Conservation (phyloP, 2,888 invertebrate species). For the Oeneis ivallda region DNA sequence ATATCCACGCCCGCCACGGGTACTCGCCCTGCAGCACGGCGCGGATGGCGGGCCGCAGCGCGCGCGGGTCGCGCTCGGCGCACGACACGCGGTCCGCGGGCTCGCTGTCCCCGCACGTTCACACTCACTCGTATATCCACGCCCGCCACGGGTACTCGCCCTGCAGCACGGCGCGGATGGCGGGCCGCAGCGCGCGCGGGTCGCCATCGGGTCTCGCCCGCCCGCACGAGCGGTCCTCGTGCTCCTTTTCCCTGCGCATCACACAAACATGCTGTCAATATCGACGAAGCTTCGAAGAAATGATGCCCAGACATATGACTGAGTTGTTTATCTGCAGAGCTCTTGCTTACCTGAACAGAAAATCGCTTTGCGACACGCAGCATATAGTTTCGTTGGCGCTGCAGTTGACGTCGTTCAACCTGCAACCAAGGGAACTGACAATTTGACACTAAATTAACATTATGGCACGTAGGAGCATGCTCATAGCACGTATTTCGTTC, state of each 20-base stretch:
- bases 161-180: constrained; percentile 35
- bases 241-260: not conserved
- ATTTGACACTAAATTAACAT: too few relatives aligned
- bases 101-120: too few relatives aligned
- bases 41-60: too few relatives aligned
- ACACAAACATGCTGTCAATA: not conserved
- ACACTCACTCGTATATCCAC: constrained; percentile 40
- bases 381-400: not conserved
- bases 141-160: constrained; percentile 44
- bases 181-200: constrained; percentile 24
- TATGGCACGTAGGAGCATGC: too few relatives aligned
- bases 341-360: not conserved
- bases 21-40: too few relatives aligned
- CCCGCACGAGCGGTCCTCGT: constrained; percentile 20
- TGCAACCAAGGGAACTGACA: not conserved
- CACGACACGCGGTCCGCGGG: not conserved
- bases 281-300: too few relatives aligned
- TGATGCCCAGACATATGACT: not conserved
- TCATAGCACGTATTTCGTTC: too few relatives aligned
- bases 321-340: too few relatives aligned
- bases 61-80: too few relatives aligned
- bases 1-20: too few relatives aligned
- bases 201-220: constrained; percentile 29
- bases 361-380: not conserved
- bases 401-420: constrained; percentile 4